These are phyloP conservation scores for Arrhamphus sclerolepis DNA, from an alignment of 2,797 vertebrate species.

Conservation along the genomic window DNA sequence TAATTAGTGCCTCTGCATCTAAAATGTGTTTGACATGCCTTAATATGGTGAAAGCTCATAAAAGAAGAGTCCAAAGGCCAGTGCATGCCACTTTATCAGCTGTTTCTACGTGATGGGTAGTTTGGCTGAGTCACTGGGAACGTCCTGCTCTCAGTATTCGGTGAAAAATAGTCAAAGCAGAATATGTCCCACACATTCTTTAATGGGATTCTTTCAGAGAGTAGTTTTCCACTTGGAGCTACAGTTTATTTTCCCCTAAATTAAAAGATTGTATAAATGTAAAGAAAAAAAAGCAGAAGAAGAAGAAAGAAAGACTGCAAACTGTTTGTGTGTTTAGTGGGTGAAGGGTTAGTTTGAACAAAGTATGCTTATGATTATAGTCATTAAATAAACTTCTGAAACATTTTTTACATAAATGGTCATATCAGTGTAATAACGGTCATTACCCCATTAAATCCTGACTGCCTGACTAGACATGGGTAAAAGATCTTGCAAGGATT, in stretches of 20 bases:
- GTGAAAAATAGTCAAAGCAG: background rate
- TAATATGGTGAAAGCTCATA: background rate
- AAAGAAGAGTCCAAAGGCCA: background rate
- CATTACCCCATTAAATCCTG: background rate
- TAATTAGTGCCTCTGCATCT: no score
- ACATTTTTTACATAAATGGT: conserved; percentile 33
- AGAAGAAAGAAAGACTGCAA: no score
- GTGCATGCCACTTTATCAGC: background rate
- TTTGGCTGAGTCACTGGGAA: conserved; percentile 44
- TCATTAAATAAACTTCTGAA: conserved; percentile 32
- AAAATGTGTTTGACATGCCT: background rate
- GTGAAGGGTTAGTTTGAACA: background rate
- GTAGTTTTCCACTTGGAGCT: background rate
- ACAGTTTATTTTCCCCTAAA: conserved; percentile 10
- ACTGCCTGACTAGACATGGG: background rate
- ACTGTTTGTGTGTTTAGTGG: no score
- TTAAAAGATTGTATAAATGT: conserved; percentile 1
- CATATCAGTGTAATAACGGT: conserved; percentile 22
- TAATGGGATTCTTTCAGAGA: background rate
- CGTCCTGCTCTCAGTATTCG: conserved; percentile 31
- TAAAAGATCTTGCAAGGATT: background rate
- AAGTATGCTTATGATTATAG: no score
- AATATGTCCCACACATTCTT: conserved; percentile 6
- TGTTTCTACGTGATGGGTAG: background rate
- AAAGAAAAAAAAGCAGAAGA: no score